These are phyloP conservation scores for Chaenocephalus aceratus DNA, from an alignment of 2,113 vertebrate species.

Conservation along the genomic window DNA sequence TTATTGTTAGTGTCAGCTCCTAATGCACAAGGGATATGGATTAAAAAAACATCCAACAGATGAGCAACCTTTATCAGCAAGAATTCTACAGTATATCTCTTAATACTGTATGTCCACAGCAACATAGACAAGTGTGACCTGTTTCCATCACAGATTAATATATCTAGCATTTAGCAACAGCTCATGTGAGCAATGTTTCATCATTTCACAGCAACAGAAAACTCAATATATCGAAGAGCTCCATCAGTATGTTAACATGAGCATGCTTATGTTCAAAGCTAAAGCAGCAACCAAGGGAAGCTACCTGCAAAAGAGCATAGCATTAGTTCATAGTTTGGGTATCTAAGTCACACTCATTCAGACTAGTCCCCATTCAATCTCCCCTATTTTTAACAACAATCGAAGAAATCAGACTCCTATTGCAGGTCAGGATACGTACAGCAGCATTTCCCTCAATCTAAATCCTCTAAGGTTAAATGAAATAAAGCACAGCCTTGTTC, in stretches of 20 bases:
- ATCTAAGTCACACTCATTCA: neutral
- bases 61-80: neutral
- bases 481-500: neutral
- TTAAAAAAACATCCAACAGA: neutral
- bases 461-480: neutral
- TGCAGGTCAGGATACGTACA: neutral
- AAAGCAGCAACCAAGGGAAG: neutral
- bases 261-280: constrained; percentile 11
- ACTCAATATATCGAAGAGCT: constrained; percentile 3
- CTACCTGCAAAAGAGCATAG: too few species aligned
- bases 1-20: neutral
- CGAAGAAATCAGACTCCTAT: neutral
- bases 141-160: too few species aligned
- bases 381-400: neutral
- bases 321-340: neutral
- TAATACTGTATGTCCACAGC: neutral
- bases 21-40: neutral
- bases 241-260: neutral
- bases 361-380: neutral
- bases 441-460: neutral
- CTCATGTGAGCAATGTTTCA: neutral
- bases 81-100: too few species aligned
- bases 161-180: neutral
- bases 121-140: neutral
- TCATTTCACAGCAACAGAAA: constrained; percentile 1